These are phyloP conservation scores for Paraescarpia echinospica DNA, from an alignment of 1,140 invertebrate genomes.

Conservation along the genomic window DNA sequence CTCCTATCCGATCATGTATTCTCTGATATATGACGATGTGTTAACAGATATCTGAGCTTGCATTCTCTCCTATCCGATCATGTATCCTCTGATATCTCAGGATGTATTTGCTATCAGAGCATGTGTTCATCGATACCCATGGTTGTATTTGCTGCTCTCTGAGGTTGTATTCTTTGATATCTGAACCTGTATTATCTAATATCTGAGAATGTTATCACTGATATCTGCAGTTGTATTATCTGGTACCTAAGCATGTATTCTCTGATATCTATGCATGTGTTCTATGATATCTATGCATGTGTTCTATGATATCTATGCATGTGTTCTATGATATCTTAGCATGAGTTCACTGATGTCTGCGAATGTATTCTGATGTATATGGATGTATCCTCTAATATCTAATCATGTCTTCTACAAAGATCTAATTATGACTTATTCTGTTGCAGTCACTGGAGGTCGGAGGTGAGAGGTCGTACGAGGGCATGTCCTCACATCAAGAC, in stretches of 20 bases:
- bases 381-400: not conserved
- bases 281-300: too few relatives aligned
- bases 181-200: too few relatives aligned
- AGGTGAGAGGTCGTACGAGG: slow-evolving; percentile 66
- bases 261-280: too few relatives aligned
- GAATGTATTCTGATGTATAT: not conserved
- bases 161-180: too few relatives aligned
- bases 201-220: not conserved
- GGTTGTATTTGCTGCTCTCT: not conserved
- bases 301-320: too few relatives aligned
- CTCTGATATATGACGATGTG: not conserved
- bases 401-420: not conserved
- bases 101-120: too few relatives aligned
- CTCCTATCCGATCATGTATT: not conserved
- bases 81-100: too few relatives aligned
- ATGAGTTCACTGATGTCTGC: not conserved
- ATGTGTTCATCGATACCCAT: too few relatives aligned
- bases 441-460: slow-evolving; percentile 81
- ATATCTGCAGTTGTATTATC: not conserved
- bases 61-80: not conserved
- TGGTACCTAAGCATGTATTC: too few relatives aligned
- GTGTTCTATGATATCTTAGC: too few relatives aligned
- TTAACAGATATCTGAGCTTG: not conserved
- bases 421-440: not conserved
- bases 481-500: slow-evolving; percentile 94